A percentile compares a stretch with the other conserved stretches of the same genome.
phyloP scores from a whole-genome alignment of 2,797 vertebrate species.

The Peromyscus melanophrys region DNA sequence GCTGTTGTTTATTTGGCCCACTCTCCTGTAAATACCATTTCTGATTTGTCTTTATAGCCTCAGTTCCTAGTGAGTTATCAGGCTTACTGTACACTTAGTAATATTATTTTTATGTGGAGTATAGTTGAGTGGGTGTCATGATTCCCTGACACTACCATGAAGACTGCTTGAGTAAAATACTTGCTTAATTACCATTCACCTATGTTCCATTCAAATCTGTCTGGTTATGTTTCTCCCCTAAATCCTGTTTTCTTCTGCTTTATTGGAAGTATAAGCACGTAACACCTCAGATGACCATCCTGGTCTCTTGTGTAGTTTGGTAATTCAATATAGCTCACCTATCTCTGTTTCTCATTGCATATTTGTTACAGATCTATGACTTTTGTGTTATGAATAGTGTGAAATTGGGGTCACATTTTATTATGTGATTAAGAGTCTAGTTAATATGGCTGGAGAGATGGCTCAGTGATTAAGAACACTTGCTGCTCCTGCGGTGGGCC shows the following conservation, averaged over 20 bases:
- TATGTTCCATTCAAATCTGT: neutral
- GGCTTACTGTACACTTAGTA: neutral
- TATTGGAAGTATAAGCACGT: neutral
- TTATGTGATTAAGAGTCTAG: neutral
- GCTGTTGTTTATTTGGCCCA: neutral
- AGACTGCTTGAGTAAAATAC: neutral
- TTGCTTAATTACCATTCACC: neutral
- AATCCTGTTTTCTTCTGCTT: slow-evolving; percentile 7
- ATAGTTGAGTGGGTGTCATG: neutral
- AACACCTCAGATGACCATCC: neutral
- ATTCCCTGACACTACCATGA: neutral
- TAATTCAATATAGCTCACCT: neutral
- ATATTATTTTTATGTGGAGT: slow-evolving; percentile 9
- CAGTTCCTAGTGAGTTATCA: neutral
- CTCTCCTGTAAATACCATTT: neutral
- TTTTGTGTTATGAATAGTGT: neutral
- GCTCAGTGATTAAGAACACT: neutral
- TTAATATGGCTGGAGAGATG: neutral
- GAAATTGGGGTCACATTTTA: slow-evolving; percentile 53
- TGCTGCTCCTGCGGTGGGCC: neutral
- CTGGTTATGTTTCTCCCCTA: neutral
- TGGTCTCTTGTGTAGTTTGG: neutral
- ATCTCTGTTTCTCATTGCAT: neutral
- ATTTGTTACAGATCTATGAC: slow-evolving; percentile 30
- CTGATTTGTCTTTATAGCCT: neutral